phyloP scores from a whole-genome alignment of 2,888 invertebrate species.

The Sesia bembeciformis region DNA sequence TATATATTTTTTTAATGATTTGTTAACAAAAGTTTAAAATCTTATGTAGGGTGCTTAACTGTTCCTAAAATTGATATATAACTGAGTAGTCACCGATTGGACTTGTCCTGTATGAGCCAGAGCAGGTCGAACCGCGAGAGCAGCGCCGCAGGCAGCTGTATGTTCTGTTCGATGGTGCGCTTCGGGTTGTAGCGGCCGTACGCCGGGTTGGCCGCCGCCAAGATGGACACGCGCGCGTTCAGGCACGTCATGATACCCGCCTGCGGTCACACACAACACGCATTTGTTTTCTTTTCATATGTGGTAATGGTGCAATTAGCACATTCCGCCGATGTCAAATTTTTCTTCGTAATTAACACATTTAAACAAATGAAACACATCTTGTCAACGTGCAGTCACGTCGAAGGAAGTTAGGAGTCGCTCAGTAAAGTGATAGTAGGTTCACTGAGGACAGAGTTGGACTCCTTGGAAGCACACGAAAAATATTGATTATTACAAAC shows the following conservation, averaged over 20 bases:
- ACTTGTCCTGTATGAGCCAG: conserved; percentile 93
- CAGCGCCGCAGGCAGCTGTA: conserved; percentile 97
- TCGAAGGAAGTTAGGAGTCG: too few species aligned
- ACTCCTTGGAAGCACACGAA: too few species aligned
- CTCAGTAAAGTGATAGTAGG: too few species aligned
- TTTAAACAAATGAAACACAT: too few species aligned
- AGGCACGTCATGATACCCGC: conserved; percentile 99
- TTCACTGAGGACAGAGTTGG: too few species aligned
- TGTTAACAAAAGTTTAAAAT: too few species aligned
- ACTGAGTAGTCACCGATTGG: conserved; percentile 65
- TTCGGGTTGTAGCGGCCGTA: conserved; percentile 98
- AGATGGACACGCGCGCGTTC: conserved; percentile 97
- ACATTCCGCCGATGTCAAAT: too few species aligned
- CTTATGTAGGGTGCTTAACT: too few species aligned
- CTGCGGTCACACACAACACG: conserved; percentile 48
- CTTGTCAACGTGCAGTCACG: too few species aligned
- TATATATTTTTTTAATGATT: too few species aligned
- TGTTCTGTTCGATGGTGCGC: conserved; percentile 95
- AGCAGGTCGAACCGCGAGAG: conserved; percentile 96
- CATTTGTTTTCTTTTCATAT: neutral
- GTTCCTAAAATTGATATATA: neutral
- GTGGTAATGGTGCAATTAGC: neutral
- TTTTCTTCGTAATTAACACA: neutral
- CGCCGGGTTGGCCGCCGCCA: conserved; percentile 99
- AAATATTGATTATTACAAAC: too few species aligned